Evolutionary conservation across 2,888 invertebrate genomes (phyloP).

Genomic region (Ophioninae sp.): DNA sequence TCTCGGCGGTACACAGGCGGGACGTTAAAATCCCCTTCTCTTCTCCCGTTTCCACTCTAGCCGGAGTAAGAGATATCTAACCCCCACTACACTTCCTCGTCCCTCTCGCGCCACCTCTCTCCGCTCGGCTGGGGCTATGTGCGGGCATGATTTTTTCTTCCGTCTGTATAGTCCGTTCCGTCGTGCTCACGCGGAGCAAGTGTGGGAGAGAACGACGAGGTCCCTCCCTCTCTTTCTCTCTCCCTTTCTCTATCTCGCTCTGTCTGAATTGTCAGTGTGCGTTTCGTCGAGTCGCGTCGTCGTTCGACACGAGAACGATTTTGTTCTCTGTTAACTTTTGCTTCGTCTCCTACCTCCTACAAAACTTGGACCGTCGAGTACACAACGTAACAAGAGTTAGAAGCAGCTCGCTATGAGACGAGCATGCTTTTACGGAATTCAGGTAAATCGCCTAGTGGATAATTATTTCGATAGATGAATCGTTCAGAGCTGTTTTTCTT

Average conservation of each 20-base stretch:
- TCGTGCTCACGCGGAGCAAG: constrained; percentile 38
- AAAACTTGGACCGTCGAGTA: constrained; percentile 15
- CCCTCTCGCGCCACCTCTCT: constrained; percentile 32
- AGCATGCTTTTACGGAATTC: constrained; percentile 73
- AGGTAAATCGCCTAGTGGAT: constrained; percentile 67
- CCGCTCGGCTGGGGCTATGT: constrained; percentile 33
- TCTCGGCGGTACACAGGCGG: constrained; percentile 2
- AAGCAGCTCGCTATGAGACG: constrained; percentile 67
- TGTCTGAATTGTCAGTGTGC: constrained; percentile 40
- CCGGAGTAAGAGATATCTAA: constrained; percentile 25
- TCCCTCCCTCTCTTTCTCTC: constrained; percentile 24
- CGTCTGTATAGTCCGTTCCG: constrained; percentile 33
- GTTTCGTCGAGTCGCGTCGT: constrained; percentile 52
- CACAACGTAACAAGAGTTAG: neutral
- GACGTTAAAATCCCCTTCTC: constrained; percentile 38
- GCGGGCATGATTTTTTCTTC: constrained; percentile 38
- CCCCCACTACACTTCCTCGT: constrained; percentile 21
- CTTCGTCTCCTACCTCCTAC: neutral
- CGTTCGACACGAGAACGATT: constrained; percentile 38
- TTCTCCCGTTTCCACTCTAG: no score
- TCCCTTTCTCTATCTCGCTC: no score
- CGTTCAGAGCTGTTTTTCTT: no score
- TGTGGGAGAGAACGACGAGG: constrained; percentile 39
- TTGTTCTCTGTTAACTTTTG: neutral
- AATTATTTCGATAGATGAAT: no score